Percentiles rank a stretch among this genome's conserved stretches.
Evolutionary conservation across 37 sponge, comb jelly and placozoan genomes (phyloP).

Genomic region (Dysidea cf. avara): DNA sequence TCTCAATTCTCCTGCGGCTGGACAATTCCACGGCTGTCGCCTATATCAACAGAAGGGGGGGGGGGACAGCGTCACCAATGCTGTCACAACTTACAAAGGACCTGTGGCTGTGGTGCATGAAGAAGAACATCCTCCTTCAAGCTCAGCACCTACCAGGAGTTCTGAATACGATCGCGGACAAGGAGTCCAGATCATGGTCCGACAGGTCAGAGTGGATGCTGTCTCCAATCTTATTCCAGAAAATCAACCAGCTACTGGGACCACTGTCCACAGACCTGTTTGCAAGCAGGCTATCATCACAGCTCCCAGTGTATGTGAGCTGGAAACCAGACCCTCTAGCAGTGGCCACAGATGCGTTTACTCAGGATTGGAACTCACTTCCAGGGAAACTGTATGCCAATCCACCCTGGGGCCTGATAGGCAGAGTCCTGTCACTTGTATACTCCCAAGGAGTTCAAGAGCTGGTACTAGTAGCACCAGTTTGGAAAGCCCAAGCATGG

Average conservation of each 20-base stretch:
- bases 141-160: slow-evolving; percentile 37
- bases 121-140: slow-evolving; percentile 24
- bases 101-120: slow-evolving; percentile 56
- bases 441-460: slow-evolving; percentile 4
- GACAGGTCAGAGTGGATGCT: slow-evolving; percentile 47
- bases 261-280: slow-evolving; percentile 42
- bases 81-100: slow-evolving; percentile 11
- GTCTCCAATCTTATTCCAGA: slow-evolving; percentile 13
- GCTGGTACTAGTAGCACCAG: too few relatives aligned
- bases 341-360: too few relatives aligned
- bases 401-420: slow-evolving; percentile 42
- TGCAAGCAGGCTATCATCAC: slow-evolving; percentile 23
- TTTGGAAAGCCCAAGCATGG: slow-evolving; percentile 32
- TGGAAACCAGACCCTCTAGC: slow-evolving; percentile 55
- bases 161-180: slow-evolving; percentile 28
- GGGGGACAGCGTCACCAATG: slow-evolving; percentile 29
- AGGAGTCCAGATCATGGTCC: slow-evolving; percentile 23
- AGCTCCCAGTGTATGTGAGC: slow-evolving; percentile 29
- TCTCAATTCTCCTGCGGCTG: slow-evolving; percentile 15
- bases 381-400: too few relatives aligned
- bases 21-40: slow-evolving; percentile 48
- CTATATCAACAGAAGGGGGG: slow-evolving; percentile 43
- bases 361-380: too few relatives aligned
- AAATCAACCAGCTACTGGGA: neutral
- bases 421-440: slow-evolving; percentile 22